phyloP scores from a whole-genome alignment of 2,888 invertebrate species.

The Diogma glabrata region DNA sequence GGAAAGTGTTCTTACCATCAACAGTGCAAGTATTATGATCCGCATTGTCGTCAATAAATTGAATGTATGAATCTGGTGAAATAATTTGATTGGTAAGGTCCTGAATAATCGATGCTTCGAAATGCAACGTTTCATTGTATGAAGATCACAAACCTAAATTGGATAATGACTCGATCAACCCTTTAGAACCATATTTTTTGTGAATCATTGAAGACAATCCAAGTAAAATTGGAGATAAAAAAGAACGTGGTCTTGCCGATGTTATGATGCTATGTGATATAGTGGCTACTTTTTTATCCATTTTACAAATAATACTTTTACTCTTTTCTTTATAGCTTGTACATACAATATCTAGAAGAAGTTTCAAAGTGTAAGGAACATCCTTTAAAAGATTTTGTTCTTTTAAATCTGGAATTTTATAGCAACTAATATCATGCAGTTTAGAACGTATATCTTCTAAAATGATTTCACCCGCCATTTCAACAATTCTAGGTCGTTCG shows the following conservation, averaged over 20 bases:
- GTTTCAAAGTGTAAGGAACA: too few species aligned
- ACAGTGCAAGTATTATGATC: neutral
- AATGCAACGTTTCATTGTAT: neutral
- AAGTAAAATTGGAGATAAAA: neutral
- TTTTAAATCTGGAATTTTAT: too few species aligned
- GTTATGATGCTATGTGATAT: neutral
- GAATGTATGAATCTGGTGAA: neutral
- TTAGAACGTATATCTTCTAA: too few species aligned
- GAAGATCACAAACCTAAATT: neutral
- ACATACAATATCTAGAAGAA: neutral
- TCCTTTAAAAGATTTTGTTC: too few species aligned
- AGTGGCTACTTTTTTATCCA: conserved; percentile 7
- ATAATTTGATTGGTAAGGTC: neutral
- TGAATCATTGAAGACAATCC: neutral
- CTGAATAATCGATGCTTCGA: neutral
- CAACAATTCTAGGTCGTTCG: too few species aligned
- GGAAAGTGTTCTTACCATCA: neutral
- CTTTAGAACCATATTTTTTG: neutral
- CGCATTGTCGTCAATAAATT: neutral
- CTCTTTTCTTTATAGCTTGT: conserved; percentile 20
- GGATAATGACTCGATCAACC: neutral
- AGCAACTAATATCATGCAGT: too few species aligned
- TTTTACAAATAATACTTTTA: conserved; percentile 25
- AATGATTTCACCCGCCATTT: too few species aligned
- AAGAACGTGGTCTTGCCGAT: neutral